phyloP scores from a whole-genome alignment of 2,113 vertebrate genomes.

The Psephotus haematonotus region DNA sequence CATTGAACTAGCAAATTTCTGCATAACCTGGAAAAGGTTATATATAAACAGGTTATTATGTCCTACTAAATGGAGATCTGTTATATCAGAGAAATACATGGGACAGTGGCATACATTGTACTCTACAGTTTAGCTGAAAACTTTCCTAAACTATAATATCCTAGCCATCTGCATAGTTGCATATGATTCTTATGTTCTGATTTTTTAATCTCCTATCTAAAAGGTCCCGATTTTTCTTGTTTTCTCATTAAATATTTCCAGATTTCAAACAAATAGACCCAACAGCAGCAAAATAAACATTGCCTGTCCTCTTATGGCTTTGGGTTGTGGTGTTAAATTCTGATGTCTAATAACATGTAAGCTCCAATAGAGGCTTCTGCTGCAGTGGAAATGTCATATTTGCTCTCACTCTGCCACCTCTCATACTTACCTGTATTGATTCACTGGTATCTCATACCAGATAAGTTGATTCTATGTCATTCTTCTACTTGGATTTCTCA shows the following conservation, averaged over 20 bases:
- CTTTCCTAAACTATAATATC: neutral
- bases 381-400: neutral
- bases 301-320: neutral
- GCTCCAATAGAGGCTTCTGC: neutral
- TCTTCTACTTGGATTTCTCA: neutral
- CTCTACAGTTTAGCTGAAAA: neutral
- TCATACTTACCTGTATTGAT: neutral
- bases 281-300: neutral
- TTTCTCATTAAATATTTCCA: neutral
- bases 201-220: neutral
- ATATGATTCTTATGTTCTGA: neutral
- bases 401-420: neutral
- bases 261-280: neutral
- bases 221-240: neutral
- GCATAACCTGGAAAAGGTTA: neutral
- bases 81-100: neutral
- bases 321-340: neutral
- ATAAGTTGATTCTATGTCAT: neutral
- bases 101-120: neutral
- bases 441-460: neutral
- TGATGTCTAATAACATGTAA: neutral
- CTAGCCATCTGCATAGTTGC: neutral
- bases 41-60: neutral
- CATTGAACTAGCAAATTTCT: neutral
- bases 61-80: neutral